Base-by-base conservation (phyloP, 2,113 vertebrate species). In the Genyomyrus donnyi region DNA sequence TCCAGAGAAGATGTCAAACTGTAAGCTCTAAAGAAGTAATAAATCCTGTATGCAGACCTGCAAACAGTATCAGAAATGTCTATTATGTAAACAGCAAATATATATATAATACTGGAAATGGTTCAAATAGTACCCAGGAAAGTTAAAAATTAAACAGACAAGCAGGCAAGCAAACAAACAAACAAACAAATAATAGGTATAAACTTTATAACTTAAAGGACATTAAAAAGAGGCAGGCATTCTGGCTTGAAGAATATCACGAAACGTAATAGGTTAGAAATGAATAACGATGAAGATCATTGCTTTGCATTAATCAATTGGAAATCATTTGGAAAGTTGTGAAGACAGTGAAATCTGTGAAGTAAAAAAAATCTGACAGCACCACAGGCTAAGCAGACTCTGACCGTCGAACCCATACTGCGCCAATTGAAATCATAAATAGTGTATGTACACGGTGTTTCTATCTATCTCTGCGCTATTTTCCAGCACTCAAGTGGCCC, bases 351-450 rank as follows among this genome's bases (percentile, higher is more conserved):
- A 50, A 87, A 50, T 42, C 24, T 19, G 9, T 8, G n/a, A 35
- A 52, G 24, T 5, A 39, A 87, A 52, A 45, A 27, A 19, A 62
- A 62, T 45, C 13, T 1, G 7, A 21, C 52, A 50, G 10, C 52
- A 85, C 50, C 77, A 85, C 35, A 24, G 89, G 50, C 77, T 85
- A 85, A 48, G 52, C 27, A 45, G 35, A 46, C 80, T 42, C 80
- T 17, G 52, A 89, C 80, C 77, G 70, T 53, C 6, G 17, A 89
- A 89, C 66, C 48, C 85, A 45, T 77, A 83, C 62, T 89, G 52
- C 42, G 80, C 1, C 80, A 85, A 89, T 89, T 85, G 89, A 46
- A 89, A 80, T 89, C 77, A 85, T 89, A 89, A 85, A 53, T 85
- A 89, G 89, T 89, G 39, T 62, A 85, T 58, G 53, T 85, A n/a